phyloP scores from a whole-genome alignment of 2,113 vertebrate genomes.

The Xiphorhynchus elegans region DNA sequence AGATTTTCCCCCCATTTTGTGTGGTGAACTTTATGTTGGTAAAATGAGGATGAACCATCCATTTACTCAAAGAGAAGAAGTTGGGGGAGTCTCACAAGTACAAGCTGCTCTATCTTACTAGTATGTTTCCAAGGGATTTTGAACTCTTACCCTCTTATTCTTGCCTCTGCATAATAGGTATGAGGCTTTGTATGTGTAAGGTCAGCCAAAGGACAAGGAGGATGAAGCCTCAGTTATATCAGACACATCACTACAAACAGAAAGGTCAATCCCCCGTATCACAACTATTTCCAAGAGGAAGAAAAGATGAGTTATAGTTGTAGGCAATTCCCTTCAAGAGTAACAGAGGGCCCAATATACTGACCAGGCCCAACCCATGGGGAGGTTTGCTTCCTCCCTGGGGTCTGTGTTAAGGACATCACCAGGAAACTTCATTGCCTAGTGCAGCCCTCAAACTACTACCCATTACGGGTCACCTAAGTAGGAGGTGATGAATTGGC shows the following conservation, averaged over 20 bases:
- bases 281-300: not conserved
- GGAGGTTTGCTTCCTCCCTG: not conserved
- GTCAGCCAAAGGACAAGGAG: not conserved
- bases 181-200: not conserved
- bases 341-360: not conserved
- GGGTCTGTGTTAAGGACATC: not conserved
- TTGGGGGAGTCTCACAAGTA: not conserved
- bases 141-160: not conserved
- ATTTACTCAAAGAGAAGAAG: not conserved
- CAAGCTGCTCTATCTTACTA: accelerated
- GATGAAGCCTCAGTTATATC: not conserved
- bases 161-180: not conserved
- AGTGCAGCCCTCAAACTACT: too few relatives aligned
- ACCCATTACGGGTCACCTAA: not conserved
- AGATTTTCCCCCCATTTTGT: not conserved
- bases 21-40: not conserved
- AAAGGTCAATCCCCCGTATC: not conserved
- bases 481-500: not conserved
- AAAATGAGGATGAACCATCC: not conserved
- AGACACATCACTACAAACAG: not conserved
- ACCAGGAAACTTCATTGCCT: too few relatives aligned
- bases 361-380: not conserved
- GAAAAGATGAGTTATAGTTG: not conserved
- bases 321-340: not conserved
- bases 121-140: not conserved